Percentiles rank a stretch among this genome's conserved stretches.
Evolutionary conservation across 2,113 vertebrate species (phyloP).

Genomic region (Geococcyx californianus): DNA sequence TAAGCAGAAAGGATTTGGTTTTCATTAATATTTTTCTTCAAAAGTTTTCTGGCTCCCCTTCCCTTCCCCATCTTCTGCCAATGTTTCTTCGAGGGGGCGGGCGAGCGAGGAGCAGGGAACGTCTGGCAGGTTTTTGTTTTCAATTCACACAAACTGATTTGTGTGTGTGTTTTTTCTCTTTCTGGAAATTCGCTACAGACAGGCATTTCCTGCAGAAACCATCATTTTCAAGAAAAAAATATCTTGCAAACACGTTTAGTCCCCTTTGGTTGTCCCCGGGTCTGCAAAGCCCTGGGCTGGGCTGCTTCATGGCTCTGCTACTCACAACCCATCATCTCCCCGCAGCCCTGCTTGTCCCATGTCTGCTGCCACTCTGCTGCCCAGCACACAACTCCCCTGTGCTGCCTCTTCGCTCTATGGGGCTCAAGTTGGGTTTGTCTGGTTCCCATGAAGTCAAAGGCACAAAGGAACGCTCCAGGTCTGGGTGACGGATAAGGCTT

Average conservation of each 20-base stretch:
- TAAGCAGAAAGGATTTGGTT: constrained; percentile 16
- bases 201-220: constrained; percentile 63
- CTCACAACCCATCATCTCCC: no score
- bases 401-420: rapidly evolving
- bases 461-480: not conserved
- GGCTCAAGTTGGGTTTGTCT: not conserved
- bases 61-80: constrained; percentile 42
- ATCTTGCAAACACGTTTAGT: not conserved
- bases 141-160: constrained; percentile 44
- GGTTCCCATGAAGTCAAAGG: not conserved
- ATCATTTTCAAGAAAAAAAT: constrained; percentile 1
- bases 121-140: constrained; percentile 70
- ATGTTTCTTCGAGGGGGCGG: constrained; percentile 53
- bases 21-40: constrained; percentile 67
- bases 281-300: not conserved
- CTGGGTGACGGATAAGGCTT: not conserved
- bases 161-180: constrained; percentile 33
- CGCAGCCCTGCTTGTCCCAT: not conserved
- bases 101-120: constrained; percentile 46
- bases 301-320: not conserved
- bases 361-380: not conserved
- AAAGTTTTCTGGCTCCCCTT: constrained; percentile 55
- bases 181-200: constrained; percentile 55
- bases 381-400: not conserved
- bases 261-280: rapidly evolving